Evolutionary conservation across 2,113 vertebrate genomes (phyloP), one percentile per base, ranked within the genome.

Genomic region (Dissostichus mawsoni): DNA sequence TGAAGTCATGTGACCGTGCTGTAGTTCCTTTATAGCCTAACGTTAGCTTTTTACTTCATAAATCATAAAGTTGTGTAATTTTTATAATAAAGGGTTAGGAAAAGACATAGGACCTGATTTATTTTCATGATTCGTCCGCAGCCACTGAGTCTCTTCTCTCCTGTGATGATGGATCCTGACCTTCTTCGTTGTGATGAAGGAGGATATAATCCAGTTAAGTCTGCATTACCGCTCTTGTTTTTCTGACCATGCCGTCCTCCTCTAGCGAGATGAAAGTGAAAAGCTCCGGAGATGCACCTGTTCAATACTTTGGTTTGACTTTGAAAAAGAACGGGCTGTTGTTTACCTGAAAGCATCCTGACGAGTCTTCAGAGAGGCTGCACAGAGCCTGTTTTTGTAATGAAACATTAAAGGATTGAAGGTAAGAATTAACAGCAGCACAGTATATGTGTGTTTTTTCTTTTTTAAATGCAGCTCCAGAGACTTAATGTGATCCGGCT

Each of bases 191-290:
- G 51, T 11, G 56, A 63, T 62, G 55, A 66, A 72, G 25, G 66
- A 74, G 62, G 9, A 56, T 76, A 53, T 85, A 87, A 89, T 89
- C 63, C 47, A 41, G 13, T 85, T 85, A 82, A 77, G 74, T 58
- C 58, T 88, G 80, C 86, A 81, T 83, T 79, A 85, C 81, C 12
- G 65, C 13, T 71, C 8, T 50, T 63, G 68, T 67, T 79, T 80
- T 78, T 59, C n/a, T 64, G 25, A 63, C 25, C 44, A 44, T n/a
- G 57, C 41, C 23, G 44, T 77, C 62, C 55, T 85, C 6, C 55
- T 55, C 2, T 25, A 77, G 61, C 44, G 18, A 53, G 33, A 80
- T 52, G 58, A 82, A 77, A 74, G 59, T 58, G 8, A 56, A 66
- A 76, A 79, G 61, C 64, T 70, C 20, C 14, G 9, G 55, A 33